Evolutionary conservation across 2,113 vertebrate species (phyloP), one percentile per base, ranked within the genome.

Genomic region (Symphodus melops): DNA sequence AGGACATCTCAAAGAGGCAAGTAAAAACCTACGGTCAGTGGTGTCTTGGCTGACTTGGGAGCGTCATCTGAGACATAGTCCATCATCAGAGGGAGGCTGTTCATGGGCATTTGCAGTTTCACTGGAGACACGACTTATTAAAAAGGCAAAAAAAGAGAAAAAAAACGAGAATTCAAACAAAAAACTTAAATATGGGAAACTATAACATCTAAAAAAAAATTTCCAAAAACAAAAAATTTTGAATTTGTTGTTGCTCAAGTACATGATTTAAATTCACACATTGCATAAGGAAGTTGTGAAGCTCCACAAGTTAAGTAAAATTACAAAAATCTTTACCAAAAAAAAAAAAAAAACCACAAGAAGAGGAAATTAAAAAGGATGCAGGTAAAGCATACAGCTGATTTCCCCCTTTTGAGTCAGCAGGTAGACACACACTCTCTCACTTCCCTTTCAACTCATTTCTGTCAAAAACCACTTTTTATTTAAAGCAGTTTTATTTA

Each of bases 41-140:
- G 89, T 1, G 66, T 65, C 25, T 83, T 80, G 6, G 60, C n/a
- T 39, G 16, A 5, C 23, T 39, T 58, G 14, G 51, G 1, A 11
- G 62, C 55, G 0, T 52, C 68, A 33, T 86, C 75, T 0, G 72
- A 8, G 1, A 41, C 20, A 46, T 81, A 75, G 12, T 44, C 91
- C 87, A 89, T 91, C 65, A 92, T 4, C 82, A 96, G 2, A 0
- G 96, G 94, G 0, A 87, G 71, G 68, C 53, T 92, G 63, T 75
- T 73, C 73, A 91, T 79, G 2, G 95, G 81, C 77, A 96, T 82
- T 10, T 72, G 90, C 89, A 95, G 85, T 68, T 89, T 84, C 44
- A 90, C 85, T 66, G 92, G 28, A 36, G 81, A 83, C 83, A 12
- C 74, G 67, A 28, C 75, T 70, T 19, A 10, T 4, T 0, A 23